Evolutionary conservation across 2,113 vertebrate species (phyloP).

Genomic region (Dolichotis patagonum): DNA sequence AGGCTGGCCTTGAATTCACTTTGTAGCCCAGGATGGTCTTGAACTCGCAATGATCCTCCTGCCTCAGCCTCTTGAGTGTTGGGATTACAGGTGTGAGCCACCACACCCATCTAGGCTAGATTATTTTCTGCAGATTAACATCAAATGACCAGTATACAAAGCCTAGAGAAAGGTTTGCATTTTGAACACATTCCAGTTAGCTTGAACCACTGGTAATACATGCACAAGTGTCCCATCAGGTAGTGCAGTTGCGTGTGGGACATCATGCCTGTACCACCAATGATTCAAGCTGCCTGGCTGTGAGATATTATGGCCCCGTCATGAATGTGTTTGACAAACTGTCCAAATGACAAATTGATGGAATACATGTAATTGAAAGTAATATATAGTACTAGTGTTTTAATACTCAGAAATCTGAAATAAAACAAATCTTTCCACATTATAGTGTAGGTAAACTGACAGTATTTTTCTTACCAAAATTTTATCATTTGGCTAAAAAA

Average conservation of each 20-base stretch:
- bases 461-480: neutral
- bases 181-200: neutral
- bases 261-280: neutral
- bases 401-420: slow-evolving; percentile 22
- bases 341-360: neutral
- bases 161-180: neutral
- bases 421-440: neutral
- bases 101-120: neutral
- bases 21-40: no score
- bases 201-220: neutral
- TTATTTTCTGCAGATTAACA: slow-evolving; percentile 5
- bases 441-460: neutral
- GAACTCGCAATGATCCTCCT: no score
- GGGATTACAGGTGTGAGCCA: no score
- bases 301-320: neutral
- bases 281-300: neutral
- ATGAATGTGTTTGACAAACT: neutral
- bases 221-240: no score
- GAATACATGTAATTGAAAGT: neutral
- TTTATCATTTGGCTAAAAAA: slow-evolving; percentile 16
- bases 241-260: neutral
- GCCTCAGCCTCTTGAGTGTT: no score
- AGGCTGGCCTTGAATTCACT: no score
- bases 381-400: neutral
- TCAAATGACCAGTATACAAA: slow-evolving; percentile 4